A percentile compares a stretch with the other conserved stretches of the same genome.
phyloP scores from a whole-genome alignment of 2,113 vertebrate genomes.

The Ancistrus triradiatus region DNA sequence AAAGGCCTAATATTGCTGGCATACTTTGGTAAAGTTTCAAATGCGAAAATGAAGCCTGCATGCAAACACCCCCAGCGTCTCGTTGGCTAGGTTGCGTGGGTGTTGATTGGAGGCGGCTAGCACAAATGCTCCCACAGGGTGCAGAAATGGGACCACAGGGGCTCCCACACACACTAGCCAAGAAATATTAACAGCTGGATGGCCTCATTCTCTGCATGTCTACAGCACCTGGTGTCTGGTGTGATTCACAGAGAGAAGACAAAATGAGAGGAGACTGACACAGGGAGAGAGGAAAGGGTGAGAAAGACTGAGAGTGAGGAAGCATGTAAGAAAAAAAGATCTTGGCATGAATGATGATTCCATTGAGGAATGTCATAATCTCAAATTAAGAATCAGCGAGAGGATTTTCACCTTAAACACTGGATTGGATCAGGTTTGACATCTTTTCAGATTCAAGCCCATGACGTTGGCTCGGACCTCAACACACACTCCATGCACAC shows the following conservation, averaged over 20 bases:
- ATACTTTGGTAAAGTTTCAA: constrained; percentile 45
- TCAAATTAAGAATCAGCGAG: too few relatives aligned
- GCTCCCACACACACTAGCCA: constrained; percentile 33
- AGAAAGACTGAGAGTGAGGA: neutral
- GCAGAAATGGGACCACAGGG: constrained; percentile 44
- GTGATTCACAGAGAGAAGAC: constrained; percentile 32
- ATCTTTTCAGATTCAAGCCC: too few relatives aligned
- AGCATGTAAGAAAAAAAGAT: neutral
- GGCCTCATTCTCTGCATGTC: constrained; percentile 45
- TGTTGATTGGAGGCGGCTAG: constrained; percentile 16
- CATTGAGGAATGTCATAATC: too few relatives aligned
- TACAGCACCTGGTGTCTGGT: constrained; percentile 42
- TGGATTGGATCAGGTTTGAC: too few relatives aligned
- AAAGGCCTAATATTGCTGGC: constrained; percentile 38
- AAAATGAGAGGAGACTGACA: constrained; percentile 26
- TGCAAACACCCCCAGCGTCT: constrained; percentile 40
- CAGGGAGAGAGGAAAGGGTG: neutral
- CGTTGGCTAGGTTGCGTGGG: constrained; percentile 7
- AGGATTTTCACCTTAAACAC: too few relatives aligned
- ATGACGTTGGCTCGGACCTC: too few relatives aligned
- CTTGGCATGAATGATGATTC: too few relatives aligned
- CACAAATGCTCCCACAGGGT: constrained; percentile 21
- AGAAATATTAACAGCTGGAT: constrained; percentile 47
- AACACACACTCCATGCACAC: too few relatives aligned
- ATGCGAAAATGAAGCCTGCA: constrained; percentile 40